These are phyloP conservation scores for Phlogophora meticulosa DNA, from an alignment of 2,888 invertebrate species.

Conservation along the genomic window DNA sequence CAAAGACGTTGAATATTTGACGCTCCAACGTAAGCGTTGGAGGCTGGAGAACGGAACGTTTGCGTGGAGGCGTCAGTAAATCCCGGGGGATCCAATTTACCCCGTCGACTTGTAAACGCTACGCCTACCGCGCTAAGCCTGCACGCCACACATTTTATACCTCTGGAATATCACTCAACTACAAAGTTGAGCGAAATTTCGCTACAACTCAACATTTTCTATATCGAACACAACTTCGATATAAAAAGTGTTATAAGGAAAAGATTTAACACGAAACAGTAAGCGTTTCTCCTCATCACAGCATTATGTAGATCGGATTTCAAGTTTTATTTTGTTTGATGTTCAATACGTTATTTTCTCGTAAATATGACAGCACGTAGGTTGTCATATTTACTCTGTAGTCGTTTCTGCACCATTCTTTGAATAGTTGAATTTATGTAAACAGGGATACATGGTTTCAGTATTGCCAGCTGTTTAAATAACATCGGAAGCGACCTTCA, in stretches of 20 bases:
- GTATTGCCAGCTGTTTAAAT: slow-evolving; percentile 79
- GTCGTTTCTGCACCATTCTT: slow-evolving; percentile 39
- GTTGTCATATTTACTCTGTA: slow-evolving; percentile 44
- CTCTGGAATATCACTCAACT: slow-evolving; percentile 77
- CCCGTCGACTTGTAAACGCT: slow-evolving; percentile 80
- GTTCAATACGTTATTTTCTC: slow-evolving; percentile 44
- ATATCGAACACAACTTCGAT: slow-evolving; percentile 57
- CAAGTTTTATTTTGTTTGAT: slow-evolving; percentile 60
- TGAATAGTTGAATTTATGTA: slow-evolving; percentile 59
- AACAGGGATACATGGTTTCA: slow-evolving; percentile 67
- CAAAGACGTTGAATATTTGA: slow-evolving; percentile 83
- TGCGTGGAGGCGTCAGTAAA: slow-evolving; percentile 82
- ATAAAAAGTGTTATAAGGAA: slow-evolving; percentile 74
- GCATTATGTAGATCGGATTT: slow-evolving; percentile 62
- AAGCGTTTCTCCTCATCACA: slow-evolving; percentile 63
- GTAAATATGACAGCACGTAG: too few species aligned
- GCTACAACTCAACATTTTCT: too few species aligned
- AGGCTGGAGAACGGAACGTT: slow-evolving; percentile 71
- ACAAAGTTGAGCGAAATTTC: slow-evolving; percentile 44
- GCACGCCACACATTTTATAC: slow-evolving; percentile 79
- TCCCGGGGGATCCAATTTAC: slow-evolving; percentile 87
- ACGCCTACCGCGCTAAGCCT: slow-evolving; percentile 77
- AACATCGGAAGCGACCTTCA: slow-evolving; percentile 79
- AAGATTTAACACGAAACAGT: slow-evolving; percentile 69
- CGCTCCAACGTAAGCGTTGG: slow-evolving; percentile 76